A percentile compares a stretch with the other conserved stretches of the same genome.
phyloP scores from a whole-genome alignment of 2,888 invertebrate genomes.

The Xiphydria camelus region DNA sequence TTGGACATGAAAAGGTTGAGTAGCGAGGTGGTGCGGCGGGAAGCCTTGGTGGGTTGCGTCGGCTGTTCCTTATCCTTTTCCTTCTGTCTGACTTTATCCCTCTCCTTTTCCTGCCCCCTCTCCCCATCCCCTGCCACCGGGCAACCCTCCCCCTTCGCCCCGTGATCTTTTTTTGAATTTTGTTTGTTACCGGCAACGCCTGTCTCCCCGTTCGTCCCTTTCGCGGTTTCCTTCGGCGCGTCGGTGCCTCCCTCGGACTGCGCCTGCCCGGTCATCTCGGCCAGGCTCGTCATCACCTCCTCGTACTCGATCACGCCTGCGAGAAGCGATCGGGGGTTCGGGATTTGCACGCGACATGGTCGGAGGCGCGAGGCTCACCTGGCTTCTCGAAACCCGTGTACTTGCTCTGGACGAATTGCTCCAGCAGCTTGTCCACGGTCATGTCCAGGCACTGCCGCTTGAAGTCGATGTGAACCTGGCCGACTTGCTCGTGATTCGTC shows the following conservation, averaged over 20 bases:
- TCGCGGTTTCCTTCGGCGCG: slow-evolving; percentile 44
- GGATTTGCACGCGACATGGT: neutral
- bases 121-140: slow-evolving; percentile 46
- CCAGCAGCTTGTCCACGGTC: slow-evolving; percentile 89
- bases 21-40: slow-evolving; percentile 91
- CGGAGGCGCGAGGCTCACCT: slow-evolving; percentile 62
- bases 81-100: slow-evolving; percentile 43
- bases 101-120: slow-evolving; percentile 41
- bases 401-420: slow-evolving; percentile 90
- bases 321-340: neutral
- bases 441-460: slow-evolving; percentile 88
- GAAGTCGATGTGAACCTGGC: slow-evolving; percentile 90
- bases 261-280: slow-evolving; percentile 46
- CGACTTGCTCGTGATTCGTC: slow-evolving; percentile 87
- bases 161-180: slow-evolving; percentile 52
- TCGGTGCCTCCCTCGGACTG: slow-evolving; percentile 38
- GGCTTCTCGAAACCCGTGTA: slow-evolving; percentile 93
- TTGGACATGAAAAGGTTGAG: slow-evolving; percentile 95
- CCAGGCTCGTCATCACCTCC: slow-evolving; percentile 50
- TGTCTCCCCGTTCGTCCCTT: slow-evolving; percentile 54
- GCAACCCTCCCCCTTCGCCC: slow-evolving; percentile 50
- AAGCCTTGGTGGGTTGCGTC: slow-evolving; percentile 67
- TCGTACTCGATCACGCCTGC: slow-evolving; percentile 54
- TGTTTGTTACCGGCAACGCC: slow-evolving; percentile 56
- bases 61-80: slow-evolving; percentile 39